Conservation (phyloP, 1,140 invertebrate species). For the Tyrophagus putrescentiae region DNA sequence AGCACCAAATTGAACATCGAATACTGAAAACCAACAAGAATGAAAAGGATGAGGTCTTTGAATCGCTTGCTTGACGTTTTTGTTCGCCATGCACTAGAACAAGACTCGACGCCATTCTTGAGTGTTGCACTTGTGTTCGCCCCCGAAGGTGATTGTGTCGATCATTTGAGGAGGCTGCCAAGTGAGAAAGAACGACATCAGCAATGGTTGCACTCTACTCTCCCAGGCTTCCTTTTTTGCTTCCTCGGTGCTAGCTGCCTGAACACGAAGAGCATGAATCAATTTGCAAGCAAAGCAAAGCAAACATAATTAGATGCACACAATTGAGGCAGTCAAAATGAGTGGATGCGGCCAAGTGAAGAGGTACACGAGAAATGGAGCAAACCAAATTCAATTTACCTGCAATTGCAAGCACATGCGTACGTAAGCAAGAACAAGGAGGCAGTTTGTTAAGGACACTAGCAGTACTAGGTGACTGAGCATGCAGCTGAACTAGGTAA, state of each 20-base stretch:
- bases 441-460: no score
- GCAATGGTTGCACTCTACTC: background rate
- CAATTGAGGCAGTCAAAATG: background rate
- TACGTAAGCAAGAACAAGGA: no score
- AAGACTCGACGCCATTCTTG: background rate
- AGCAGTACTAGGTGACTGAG: no score
- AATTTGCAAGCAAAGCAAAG: constrained; percentile 12
- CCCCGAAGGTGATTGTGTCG: background rate
- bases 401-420: background rate
- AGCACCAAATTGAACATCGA: no score
- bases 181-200: background rate
- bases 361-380: background rate
- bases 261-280: constrained; percentile 1
- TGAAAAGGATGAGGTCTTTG: no score
- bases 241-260: background rate
- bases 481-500: no score
- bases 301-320: constrained; percentile 15
- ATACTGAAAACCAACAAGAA: no score
- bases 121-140: background rate
- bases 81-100: background rate
- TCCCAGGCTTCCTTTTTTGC: no score
- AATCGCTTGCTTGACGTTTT: no score
- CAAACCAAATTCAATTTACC: constrained; percentile 9
- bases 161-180: background rate
- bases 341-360: background rate